These are phyloP conservation scores for Gambelia wislizenii DNA, from an alignment of 2,797 vertebrate genomes.

Conservation along the genomic window DNA sequence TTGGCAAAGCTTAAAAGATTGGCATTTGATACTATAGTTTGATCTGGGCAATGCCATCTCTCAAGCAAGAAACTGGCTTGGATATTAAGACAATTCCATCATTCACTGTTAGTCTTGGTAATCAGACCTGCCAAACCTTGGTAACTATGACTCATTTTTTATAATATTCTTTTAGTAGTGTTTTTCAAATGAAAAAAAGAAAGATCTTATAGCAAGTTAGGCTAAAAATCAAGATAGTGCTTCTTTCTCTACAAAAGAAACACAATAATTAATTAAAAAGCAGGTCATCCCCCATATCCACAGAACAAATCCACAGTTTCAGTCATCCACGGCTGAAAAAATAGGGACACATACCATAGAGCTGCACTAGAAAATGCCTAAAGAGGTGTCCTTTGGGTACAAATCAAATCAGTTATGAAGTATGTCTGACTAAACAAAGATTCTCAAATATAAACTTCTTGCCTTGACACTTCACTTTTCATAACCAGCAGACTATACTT, in stretches of 20 bases:
- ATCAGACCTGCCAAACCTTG: neutral
- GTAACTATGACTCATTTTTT: neutral
- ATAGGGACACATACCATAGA: too few relatives aligned
- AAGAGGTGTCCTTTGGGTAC: too few relatives aligned
- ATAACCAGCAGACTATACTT: neutral
- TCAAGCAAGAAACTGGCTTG: neutral
- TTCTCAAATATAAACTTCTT: neutral
- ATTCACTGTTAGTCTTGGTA: neutral
- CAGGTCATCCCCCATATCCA: too few relatives aligned
- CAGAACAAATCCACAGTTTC: too few relatives aligned
- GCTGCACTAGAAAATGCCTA: too few relatives aligned
- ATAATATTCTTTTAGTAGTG: neutral
- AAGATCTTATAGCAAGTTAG: neutral
- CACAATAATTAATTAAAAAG: neutral
- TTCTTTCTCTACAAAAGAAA: neutral
- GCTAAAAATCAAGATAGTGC: neutral
- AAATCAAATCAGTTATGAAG: too few relatives aligned
- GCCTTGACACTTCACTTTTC: neutral
- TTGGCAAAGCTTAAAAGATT: neutral
- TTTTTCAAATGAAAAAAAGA: neutral
- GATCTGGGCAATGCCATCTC: neutral
- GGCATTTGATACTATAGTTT: neutral
- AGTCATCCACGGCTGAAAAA: too few relatives aligned
- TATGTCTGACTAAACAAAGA: neutral
- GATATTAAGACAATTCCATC: constrained; percentile 6